These are phyloP conservation scores for Piliocolobus tephrosceles DNA, from an alignment of 2,113 vertebrate species.

Conservation along the genomic window DNA sequence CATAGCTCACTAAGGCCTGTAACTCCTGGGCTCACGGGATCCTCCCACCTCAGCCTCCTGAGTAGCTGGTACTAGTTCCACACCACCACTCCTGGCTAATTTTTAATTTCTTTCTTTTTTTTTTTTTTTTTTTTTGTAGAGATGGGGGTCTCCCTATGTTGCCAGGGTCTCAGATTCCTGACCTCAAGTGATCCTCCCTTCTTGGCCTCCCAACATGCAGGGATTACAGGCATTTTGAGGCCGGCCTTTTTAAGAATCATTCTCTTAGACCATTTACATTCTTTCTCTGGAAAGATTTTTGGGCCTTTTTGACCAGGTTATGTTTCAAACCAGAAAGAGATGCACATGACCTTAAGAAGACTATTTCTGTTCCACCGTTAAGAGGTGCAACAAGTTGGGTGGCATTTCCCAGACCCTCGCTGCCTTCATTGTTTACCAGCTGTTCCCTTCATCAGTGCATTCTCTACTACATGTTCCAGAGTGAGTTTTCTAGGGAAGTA, in stretches of 20 bases:
- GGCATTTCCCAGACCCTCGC: fast-evolving
- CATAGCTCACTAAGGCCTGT: too few species aligned
- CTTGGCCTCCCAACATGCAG: too few species aligned
- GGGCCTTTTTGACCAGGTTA: background rate
- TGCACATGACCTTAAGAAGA: background rate
- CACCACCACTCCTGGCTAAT: too few species aligned
- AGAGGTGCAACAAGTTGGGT: background rate
- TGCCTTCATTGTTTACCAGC: background rate
- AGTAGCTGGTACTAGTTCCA: too few species aligned
- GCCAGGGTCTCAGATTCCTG: too few species aligned
- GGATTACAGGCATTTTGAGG: too few species aligned
- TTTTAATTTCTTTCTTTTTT: too few species aligned
- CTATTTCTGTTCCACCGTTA: background rate
- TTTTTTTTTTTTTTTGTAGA: too few species aligned
- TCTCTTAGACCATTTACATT: background rate
- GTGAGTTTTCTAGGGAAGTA: background rate
- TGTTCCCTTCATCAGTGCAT: background rate
- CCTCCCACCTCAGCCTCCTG: too few species aligned
- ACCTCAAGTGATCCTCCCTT: too few species aligned
- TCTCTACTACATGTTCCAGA: background rate
- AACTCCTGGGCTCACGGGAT: too few species aligned
- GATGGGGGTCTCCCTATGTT: too few species aligned
- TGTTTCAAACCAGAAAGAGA: background rate
- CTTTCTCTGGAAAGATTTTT: background rate
- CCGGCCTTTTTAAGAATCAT: background rate